These are phyloP conservation scores for Ophion ellenae DNA, from an alignment of 2,888 invertebrate species.

Conservation along the genomic window DNA sequence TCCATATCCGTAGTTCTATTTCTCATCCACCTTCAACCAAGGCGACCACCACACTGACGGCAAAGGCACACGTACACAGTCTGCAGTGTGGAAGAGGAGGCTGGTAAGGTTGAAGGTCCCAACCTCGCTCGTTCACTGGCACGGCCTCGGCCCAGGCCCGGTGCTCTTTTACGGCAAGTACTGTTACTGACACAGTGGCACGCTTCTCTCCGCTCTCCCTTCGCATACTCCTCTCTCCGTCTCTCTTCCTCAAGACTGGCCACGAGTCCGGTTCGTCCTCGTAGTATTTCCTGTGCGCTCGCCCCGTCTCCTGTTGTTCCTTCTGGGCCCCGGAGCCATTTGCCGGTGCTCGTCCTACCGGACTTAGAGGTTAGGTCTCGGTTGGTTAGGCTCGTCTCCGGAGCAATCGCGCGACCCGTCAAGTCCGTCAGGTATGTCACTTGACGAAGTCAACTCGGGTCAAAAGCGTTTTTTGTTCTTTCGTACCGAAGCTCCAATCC, in stretches of 20 bases:
- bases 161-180: conserved; percentile 76
- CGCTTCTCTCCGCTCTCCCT: conserved; percentile 73
- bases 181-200: conserved; percentile 82
- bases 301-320: neutral
- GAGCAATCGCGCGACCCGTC: neutral
- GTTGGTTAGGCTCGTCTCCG: conserved; percentile 12
- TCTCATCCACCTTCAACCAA: conserved; percentile 35
- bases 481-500: neutral
- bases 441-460: neutral
- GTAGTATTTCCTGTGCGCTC: conserved; percentile 6
- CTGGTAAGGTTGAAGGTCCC: conserved; percentile 63
- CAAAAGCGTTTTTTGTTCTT: neutral
- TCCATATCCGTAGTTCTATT: conserved; percentile 6
- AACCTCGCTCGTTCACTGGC: conserved; percentile 68
- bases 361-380: neutral
- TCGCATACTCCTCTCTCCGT: conserved; percentile 37
- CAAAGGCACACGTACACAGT: conserved; percentile 21
- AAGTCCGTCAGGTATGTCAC: neutral
- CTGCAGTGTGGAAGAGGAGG: neutral
- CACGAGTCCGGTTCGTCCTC: conserved; percentile 16
- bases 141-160: conserved; percentile 64
- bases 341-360: neutral
- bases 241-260: conserved; percentile 27
- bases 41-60: neutral
- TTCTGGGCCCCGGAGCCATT: conserved; percentile 10